Conservation (phyloP, 30 jellyfish, hydroid and myxozoan genomes). For the Aurelia sp. region DNA sequence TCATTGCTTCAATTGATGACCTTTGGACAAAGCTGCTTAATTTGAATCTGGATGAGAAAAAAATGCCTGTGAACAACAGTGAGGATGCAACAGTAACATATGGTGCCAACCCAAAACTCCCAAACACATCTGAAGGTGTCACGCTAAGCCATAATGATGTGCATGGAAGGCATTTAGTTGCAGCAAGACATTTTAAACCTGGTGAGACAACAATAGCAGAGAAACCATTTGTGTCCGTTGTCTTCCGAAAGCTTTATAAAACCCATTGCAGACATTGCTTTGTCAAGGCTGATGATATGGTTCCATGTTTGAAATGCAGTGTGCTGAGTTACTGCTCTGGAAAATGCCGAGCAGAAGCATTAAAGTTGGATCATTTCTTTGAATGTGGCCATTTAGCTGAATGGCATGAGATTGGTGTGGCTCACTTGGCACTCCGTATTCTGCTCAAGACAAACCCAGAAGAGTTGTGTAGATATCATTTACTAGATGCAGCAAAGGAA, state of each 20-base stretch:
- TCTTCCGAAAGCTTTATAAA: conserved; percentile 24
- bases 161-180: conserved; percentile 79
- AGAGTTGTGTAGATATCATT: not conserved
- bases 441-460: conserved; percentile 41
- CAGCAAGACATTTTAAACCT: conserved; percentile 47
- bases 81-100: not conserved
- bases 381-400: conserved; percentile 72
- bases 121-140: conserved; percentile 28
- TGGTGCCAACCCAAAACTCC: conserved; percentile 1
- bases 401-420: conserved; percentile 80
- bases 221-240: conserved; percentile 90
- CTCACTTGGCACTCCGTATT: conserved; percentile 76
- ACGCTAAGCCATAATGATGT: not conserved
- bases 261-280: conserved; percentile 87
- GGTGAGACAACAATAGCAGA: conserved; percentile 78
- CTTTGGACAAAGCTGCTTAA: conserved; percentile 6
- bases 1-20: conserved; percentile 5
- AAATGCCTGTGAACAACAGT: not conserved
- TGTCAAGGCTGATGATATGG: conserved; percentile 17
- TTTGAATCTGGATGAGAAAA: not conserved
- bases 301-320: conserved; percentile 77
- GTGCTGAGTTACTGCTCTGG: conserved; percentile 74
- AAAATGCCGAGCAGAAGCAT: conserved; percentile 63
- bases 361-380: conserved; percentile 72
- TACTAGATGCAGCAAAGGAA: not conserved